Conservation (phyloP, 2,797 vertebrate genomes). For the Rhincodon typus region DNA sequence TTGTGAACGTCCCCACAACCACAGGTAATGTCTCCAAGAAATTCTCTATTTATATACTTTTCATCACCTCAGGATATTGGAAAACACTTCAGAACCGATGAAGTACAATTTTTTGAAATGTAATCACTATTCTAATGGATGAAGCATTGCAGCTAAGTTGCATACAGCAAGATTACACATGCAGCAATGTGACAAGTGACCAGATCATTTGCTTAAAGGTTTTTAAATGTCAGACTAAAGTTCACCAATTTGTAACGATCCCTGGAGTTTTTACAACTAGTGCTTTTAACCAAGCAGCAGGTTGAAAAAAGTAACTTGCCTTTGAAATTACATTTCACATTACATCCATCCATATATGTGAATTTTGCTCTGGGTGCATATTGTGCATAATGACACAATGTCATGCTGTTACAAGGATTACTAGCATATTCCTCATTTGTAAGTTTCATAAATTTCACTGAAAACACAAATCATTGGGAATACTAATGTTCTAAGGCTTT, state of each 20-base stretch:
- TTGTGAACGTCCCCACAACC: background rate
- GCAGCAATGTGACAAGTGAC: background rate
- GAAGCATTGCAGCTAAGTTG: background rate
- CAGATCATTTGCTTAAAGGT: background rate
- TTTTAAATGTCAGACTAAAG: background rate
- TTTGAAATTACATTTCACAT: background rate
- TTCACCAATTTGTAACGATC: background rate
- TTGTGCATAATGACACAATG: background rate
- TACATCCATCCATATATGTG: background rate
- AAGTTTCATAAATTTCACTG: background rate
- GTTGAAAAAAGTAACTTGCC: background rate
- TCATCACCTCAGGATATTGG: background rate
- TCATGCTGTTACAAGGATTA: background rate
- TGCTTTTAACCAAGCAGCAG: background rate
- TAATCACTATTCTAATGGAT: background rate
- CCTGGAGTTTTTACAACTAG: background rate
- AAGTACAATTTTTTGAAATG: background rate
- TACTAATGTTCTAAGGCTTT: background rate
- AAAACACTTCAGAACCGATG: background rate
- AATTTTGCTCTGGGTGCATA: background rate
- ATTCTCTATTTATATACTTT: background rate
- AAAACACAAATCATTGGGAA: background rate
- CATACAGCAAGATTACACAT: background rate
- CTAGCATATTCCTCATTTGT: background rate
- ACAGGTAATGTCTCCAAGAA: background rate